Conservation (phyloP, 1,140 invertebrate species). For the Lepidurus packardi region DNA sequence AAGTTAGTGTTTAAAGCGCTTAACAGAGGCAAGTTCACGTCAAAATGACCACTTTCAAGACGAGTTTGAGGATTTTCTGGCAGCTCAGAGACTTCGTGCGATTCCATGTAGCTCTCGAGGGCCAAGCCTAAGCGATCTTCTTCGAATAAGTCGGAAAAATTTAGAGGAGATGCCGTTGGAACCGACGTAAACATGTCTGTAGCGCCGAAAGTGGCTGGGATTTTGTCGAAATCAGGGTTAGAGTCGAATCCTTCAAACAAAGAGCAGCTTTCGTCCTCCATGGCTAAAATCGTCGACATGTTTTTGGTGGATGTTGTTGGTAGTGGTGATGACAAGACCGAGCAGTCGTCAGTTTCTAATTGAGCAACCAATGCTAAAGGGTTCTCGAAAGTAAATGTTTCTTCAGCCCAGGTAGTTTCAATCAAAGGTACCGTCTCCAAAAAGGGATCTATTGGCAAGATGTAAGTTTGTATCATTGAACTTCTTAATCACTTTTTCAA, state of each 20-base stretch:
- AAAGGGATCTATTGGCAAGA: neutral
- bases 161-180: neutral
- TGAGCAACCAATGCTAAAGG: constrained; percentile 9
- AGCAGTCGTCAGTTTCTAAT: constrained; percentile 7
- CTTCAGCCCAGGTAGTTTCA: constrained; percentile 2
- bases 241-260: neutral
- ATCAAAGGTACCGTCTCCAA: neutral
- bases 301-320: neutral
- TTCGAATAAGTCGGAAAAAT: neutral
- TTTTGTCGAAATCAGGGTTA: neutral
- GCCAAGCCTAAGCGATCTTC: constrained; percentile 10
- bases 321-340: neutral
- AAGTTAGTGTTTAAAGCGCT: too few relatives aligned
- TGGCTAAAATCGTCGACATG: neutral
- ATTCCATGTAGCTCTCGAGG: neutral
- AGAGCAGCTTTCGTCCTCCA: constrained; percentile 14
- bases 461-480: neutral
- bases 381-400: neutral
- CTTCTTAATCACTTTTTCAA: neutral
- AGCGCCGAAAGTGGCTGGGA: neutral
- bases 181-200: neutral
- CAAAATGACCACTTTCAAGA: neutral
- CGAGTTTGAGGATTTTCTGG: neutral
- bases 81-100: neutral
- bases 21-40: neutral